phyloP scores from a whole-genome alignment of 2,888 invertebrate genomes.

The Anoplius nigerrimus region DNA sequence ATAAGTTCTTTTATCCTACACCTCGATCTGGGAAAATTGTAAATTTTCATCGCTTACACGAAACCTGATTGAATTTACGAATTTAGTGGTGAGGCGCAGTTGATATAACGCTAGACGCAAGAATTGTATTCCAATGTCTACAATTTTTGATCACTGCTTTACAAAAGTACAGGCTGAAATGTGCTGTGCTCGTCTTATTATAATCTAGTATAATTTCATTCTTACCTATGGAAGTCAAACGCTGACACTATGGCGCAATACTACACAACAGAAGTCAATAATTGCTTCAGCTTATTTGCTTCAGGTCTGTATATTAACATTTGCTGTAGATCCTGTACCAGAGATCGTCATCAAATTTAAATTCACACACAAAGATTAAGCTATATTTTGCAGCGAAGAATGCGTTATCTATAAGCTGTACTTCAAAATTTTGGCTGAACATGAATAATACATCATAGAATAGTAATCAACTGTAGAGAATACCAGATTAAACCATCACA shows the following conservation, averaged over 20 bases:
- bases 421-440: no score
- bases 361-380: constrained; percentile 4
- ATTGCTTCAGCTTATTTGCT: constrained; percentile 14
- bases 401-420: constrained; percentile 1
- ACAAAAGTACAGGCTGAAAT: constrained; percentile 68
- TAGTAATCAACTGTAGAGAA: no score
- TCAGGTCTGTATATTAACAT: no score
- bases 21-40: neutral
- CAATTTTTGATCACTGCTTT: constrained; percentile 54
- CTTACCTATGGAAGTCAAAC: constrained; percentile 61
- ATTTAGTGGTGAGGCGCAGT: constrained; percentile 49
- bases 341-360: neutral
- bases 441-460: no score
- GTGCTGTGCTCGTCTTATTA: constrained; percentile 64
- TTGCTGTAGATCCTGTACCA: no score
- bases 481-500: no score
- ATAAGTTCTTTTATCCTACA: constrained; percentile 9
- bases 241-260: constrained; percentile 53
- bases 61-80: constrained; percentile 63
- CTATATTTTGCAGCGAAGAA: constrained; percentile 17
- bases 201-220: constrained; percentile 56
- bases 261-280: constrained; percentile 40
- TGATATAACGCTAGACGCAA: constrained; percentile 51
- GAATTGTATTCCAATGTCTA: constrained; percentile 50
- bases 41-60: constrained; percentile 51